Evolutionary conservation across 2,797 vertebrate genomes (phyloP), one percentile per base, ranked within the genome.

Genomic region (Ctenosaura bakeri): DNA sequence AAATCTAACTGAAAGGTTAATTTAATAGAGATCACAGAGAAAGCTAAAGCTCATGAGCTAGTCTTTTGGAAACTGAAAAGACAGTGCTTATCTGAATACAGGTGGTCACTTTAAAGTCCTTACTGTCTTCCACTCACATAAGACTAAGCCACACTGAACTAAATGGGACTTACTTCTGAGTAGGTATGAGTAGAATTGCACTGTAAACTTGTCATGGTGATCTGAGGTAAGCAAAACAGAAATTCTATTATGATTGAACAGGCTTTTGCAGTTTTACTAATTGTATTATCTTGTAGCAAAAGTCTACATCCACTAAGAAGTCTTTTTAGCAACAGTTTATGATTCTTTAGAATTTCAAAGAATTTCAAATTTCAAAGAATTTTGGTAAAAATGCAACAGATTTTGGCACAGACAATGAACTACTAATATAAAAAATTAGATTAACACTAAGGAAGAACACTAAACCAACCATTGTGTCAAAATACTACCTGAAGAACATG

Each of bases 1-100:
- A 95, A 96, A 83, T 89, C 74, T 91, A 92, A 90, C 94, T 92
- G 90, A 93, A 96, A 94, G 94, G 93, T 93, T 94, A 83, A 81
- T 89, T 91, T 95, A 85, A 83, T 83, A 89, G 82, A 93, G 83
- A 92, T 88, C 93, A 86, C 86, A 91, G 92, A 94, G 83, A 90
- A 91, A 87, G 90, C 76, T 91, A 95, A 76, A 93, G 93, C 64
- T 81, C 87, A 74, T 71, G 62, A 79, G 88, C 56, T 92, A 59
- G 85, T 66, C 92, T 88, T 90, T 83, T 92, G 80, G 56, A 92
- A 83, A 90, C 66, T 83, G 76, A 88, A 87, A 78, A 88, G 71
- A 46, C 56, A 92, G 85, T 42, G 52, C 92, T 69, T 77, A 94
- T 76, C 95, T 87, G 77, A 91, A 64, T 8, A 81, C 82, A 87